Conservation (phyloP, 64 coral and sea anemone species). For the Montipora capricornis region DNA sequence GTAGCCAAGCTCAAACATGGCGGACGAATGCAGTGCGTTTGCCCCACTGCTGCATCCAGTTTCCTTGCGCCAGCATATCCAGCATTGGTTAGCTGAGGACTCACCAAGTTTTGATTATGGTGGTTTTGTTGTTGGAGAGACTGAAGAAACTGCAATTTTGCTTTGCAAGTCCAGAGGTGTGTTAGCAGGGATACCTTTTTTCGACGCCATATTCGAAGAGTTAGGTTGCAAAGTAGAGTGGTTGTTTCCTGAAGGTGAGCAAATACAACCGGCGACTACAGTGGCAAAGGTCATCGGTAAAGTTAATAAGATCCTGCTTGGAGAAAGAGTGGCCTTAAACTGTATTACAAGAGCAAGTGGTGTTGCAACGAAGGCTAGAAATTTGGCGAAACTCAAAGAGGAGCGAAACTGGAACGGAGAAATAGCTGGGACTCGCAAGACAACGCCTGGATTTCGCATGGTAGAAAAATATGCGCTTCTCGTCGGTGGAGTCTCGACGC, state of each 20-base stretch:
- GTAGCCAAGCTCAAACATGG: background rate
- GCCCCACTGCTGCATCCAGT: constrained; percentile 50
- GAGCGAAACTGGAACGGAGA: constrained; percentile 79
- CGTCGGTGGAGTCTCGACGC: constrained; percentile 88
- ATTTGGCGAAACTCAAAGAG: constrained; percentile 73
- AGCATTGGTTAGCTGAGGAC: constrained; percentile 84
- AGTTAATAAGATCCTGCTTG: constrained; percentile 90
- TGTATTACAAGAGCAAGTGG: constrained; percentile 96
- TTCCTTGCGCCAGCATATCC: constrained; percentile 65
- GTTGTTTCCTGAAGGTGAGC: constrained; percentile 70
- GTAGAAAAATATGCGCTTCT: constrained; percentile 97
- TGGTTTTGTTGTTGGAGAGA: constrained; percentile 87
- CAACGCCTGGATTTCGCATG: constrained; percentile 96
- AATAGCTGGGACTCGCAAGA: constrained; percentile 97
- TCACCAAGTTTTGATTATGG: constrained; percentile 93
- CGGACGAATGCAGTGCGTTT: background rate
- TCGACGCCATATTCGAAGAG: constrained; percentile 91
- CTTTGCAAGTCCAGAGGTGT: constrained; percentile 93
- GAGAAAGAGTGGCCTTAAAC: constrained; percentile 95
- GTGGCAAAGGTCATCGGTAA: constrained; percentile 83
- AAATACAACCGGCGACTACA: constrained; percentile 68
- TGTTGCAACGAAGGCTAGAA: constrained; percentile 79
- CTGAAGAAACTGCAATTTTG: constrained; percentile 87
- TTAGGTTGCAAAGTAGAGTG: constrained; percentile 96
- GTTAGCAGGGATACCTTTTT: constrained; percentile 91